Evolutionary conservation across 2,113 vertebrate genomes (phyloP).

Genomic region (Struthio camelus): DNA sequence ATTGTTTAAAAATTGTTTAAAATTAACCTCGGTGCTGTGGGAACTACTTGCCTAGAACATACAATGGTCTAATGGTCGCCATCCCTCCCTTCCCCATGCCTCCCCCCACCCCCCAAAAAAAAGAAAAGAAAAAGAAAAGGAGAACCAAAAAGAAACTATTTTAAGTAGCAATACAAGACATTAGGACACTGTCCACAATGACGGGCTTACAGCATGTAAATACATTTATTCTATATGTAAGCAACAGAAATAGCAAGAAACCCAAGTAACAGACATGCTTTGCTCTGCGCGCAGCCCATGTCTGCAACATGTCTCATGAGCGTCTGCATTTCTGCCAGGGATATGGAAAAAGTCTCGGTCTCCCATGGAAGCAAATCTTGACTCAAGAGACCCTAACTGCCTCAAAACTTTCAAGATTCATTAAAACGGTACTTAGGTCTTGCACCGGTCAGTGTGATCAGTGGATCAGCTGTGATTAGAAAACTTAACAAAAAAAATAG

Average conservation of each 20-base stretch:
- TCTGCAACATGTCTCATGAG: neutral
- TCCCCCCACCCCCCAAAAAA: neutral
- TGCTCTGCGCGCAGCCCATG: neutral
- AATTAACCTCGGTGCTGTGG: conserved; percentile 15
- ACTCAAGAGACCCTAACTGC: neutral
- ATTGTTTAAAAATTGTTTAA: neutral
- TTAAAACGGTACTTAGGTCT: neutral
- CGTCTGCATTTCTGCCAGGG: conserved; percentile 11
- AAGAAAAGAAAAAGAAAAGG: neutral
- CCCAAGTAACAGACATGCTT: neutral
- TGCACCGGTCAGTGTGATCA: neutral
- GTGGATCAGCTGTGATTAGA: neutral
- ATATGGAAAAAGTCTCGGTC: neutral
- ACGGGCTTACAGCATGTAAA: conserved; percentile 12
- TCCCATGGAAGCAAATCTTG: neutral
- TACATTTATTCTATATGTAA: conserved; percentile 41
- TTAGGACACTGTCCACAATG: conserved; percentile 30
- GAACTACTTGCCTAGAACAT: conserved; percentile 14
- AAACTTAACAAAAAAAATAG: neutral
- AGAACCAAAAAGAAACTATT: neutral
- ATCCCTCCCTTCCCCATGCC: neutral
- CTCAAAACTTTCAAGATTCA: neutral
- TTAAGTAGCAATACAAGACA: conserved; percentile 42
- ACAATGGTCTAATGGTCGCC: neutral
- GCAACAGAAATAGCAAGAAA: conserved; percentile 26